Percentiles rank a stretch among this genome's conserved stretches.
Conservation (phyloP, 2,113 vertebrate species). For the Datnioides undecimradiatus region DNA sequence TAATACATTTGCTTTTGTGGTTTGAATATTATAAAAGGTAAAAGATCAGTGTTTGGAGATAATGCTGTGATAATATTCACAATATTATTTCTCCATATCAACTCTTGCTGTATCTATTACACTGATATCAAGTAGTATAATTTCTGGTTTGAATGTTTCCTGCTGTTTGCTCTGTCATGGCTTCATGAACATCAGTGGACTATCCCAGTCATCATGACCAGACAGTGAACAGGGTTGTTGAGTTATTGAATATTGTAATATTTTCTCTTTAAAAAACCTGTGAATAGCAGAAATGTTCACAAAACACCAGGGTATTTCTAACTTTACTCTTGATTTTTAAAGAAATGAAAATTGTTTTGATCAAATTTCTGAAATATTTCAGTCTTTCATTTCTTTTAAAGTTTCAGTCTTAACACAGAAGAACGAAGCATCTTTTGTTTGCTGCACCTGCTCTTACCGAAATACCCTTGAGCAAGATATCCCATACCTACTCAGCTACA, state of each 20-base stretch:
- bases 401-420: not conserved
- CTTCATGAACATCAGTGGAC: slow-evolving; percentile 37
- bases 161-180: slow-evolving; percentile 31
- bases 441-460: not conserved
- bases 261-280: slow-evolving; percentile 2
- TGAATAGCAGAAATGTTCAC: not conserved
- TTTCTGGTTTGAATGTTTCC: slow-evolving; percentile 27
- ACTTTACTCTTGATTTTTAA: not conserved
- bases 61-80: not conserved
- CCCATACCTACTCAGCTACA: not conserved
- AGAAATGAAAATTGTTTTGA: not conserved
- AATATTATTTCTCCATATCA: not conserved
- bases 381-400: not conserved
- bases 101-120: not conserved
- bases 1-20: not conserved
- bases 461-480: slow-evolving; percentile 31
- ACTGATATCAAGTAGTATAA: not conserved
- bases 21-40: slow-evolving; percentile 1
- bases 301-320: not conserved
- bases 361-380: not conserved
- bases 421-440: slow-evolving; percentile 2
- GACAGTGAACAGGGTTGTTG: slow-evolving; percentile 8
- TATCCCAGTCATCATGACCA: slow-evolving; percentile 19
- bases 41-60: too few relatives aligned
- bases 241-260: slow-evolving; percentile 1